phyloP scores from a whole-genome alignment of 64 coral and sea anemone species.

The Stichodactyla mertensii region DNA sequence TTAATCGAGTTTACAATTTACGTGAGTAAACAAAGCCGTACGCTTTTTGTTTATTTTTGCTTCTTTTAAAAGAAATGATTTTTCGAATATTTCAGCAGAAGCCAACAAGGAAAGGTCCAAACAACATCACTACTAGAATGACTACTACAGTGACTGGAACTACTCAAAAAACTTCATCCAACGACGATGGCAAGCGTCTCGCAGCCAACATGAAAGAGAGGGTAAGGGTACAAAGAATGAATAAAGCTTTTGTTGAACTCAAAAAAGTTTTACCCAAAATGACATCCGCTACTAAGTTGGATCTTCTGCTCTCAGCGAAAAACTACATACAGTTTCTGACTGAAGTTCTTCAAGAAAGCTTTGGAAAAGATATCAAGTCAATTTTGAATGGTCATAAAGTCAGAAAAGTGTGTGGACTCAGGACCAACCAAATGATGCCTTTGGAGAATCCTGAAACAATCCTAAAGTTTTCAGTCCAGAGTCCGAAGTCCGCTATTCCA shows the following conservation, averaged over 20 bases:
- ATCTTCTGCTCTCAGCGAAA: conserved; percentile 21
- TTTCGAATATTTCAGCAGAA: background rate
- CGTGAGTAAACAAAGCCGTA: background rate
- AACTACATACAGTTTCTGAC: background rate
- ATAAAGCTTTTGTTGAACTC: conserved; percentile 14
- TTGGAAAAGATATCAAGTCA: background rate
- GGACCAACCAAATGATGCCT: background rate
- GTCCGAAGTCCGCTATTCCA: background rate
- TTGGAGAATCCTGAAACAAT: background rate
- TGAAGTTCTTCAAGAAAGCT: background rate
- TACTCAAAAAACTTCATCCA: background rate
- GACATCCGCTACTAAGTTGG: background rate
- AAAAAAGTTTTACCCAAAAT: conserved; percentile 9
- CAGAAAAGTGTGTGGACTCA: background rate
- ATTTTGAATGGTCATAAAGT: background rate
- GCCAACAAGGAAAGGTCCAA: background rate
- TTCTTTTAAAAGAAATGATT: background rate
- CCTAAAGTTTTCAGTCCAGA: background rate
- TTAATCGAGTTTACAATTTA: background rate
- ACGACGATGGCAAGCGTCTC: background rate
- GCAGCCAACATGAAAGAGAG: conserved; percentile 24
- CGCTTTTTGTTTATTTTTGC: background rate
- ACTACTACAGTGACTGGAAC: background rate
- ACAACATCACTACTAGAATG: background rate
- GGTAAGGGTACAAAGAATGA: conserved; percentile 14